A percentile compares a stretch with the other conserved stretches of the same genome.
These are phyloP conservation scores for Emydoidea blandingii DNA, from an alignment of 2,797 vertebrate species.

Conservation along the genomic window DNA sequence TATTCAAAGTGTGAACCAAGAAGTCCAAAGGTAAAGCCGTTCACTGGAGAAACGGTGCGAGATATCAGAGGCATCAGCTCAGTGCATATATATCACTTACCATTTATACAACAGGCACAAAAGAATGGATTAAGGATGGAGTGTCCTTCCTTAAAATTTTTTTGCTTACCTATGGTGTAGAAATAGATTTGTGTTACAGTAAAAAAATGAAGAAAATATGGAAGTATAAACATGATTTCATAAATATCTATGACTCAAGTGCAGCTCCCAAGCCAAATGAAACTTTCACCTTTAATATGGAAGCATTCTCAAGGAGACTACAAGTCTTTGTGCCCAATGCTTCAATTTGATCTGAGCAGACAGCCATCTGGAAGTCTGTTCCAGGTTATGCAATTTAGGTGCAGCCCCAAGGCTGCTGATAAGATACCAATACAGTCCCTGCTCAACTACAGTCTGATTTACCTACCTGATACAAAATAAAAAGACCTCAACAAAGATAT, in stretches of 20 bases:
- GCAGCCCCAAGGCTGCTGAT: background rate
- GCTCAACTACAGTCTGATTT: background rate
- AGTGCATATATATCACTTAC: background rate
- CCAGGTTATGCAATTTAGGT: constrained; percentile 5
- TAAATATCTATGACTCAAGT: constrained; percentile 10
- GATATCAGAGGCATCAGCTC: background rate
- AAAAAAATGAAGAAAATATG: constrained; percentile 2
- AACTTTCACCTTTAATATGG: constrained; percentile 1
- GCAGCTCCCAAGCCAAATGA: constrained; percentile 4
- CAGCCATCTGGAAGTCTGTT: background rate
- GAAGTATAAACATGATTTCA: background rate
- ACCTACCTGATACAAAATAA: background rate
- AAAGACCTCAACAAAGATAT: background rate
- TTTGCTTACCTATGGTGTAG: background rate
- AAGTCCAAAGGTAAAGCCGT: background rate
- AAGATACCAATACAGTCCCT: rapidly evolving
- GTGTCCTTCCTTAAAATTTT: constrained; percentile 1
- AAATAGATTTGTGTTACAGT: background rate
- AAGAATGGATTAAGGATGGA: background rate
- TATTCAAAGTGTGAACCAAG: background rate
- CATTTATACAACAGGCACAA: background rate
- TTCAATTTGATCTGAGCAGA: background rate
- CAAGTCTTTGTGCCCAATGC: background rate
- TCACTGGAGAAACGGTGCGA: background rate
- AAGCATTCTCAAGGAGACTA: background rate